A percentile compares a stretch with the other conserved stretches of the same genome.
phyloP scores from a whole-genome alignment of 1,140 invertebrate species.

The Euura lappo region DNA sequence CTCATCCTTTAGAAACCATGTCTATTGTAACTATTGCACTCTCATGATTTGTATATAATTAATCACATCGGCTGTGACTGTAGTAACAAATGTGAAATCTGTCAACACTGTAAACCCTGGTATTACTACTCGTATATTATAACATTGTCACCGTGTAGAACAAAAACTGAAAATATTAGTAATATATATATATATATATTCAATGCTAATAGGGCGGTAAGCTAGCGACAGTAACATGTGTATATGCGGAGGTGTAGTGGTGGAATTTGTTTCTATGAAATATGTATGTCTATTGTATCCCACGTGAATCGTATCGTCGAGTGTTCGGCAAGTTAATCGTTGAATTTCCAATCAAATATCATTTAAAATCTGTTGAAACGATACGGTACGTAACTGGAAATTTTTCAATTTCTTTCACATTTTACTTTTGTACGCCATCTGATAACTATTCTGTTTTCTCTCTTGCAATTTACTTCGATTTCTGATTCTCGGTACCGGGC shows the following conservation, averaged over 20 bases:
- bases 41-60: slow-evolving; percentile 51
- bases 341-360: not conserved
- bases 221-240: too few species aligned
- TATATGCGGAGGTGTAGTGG: not conserved
- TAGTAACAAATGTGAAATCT: slow-evolving; percentile 27
- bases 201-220: slow-evolving; percentile 29
- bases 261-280: too few species aligned
- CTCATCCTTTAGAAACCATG: slow-evolving; percentile 32
- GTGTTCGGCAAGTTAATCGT: not conserved
- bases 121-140: slow-evolving; percentile 9
- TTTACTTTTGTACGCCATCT: too few species aligned
- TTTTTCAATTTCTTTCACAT: not conserved
- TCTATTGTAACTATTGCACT: slow-evolving; percentile 63
- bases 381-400: not conserved
- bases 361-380: not conserved
- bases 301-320: too few species aligned
- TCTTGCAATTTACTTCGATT: too few species aligned
- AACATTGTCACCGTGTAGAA: slow-evolving; percentile 24
- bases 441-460: too few species aligned
- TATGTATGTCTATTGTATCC: too few species aligned
- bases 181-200: slow-evolving; percentile 27
- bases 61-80: not conserved
- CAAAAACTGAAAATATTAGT: not conserved
- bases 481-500: slow-evolving; percentile 35
- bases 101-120: not conserved